Evolutionary conservation across 2,888 invertebrate species (phyloP).

Genomic region (Thera obeliscata): DNA sequence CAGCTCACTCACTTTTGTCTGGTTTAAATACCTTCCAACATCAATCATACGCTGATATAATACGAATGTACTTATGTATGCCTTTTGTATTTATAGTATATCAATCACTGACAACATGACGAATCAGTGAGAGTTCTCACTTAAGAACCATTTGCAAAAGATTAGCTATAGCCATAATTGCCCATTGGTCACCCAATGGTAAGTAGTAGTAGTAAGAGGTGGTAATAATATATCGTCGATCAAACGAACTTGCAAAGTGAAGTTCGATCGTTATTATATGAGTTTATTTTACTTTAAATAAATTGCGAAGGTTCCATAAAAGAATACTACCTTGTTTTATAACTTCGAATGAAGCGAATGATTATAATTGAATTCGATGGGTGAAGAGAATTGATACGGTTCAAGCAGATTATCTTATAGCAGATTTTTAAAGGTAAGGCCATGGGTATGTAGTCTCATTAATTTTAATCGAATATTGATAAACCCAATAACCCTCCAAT

Average conservation of each 20-base stretch:
- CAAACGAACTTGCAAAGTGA: too few species aligned
- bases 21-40: conserved; percentile 1
- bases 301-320: too few species aligned
- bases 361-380: too few species aligned
- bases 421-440: not conserved
- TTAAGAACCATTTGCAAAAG: not conserved
- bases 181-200: too few species aligned
- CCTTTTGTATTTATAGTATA: conserved; percentile 8
- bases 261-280: too few species aligned
- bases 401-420: not conserved
- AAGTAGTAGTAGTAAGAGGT: not conserved
- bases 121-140: conserved; percentile 6
- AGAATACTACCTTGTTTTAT: too few species aligned
- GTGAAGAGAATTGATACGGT: too few species aligned
- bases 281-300: too few species aligned
- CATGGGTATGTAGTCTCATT: conserved; percentile 7
- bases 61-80: not conserved
- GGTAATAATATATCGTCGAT: not conserved
- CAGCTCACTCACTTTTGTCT: conserved; percentile 37
- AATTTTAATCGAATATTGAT: conserved; percentile 18
- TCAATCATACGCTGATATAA: not conserved
- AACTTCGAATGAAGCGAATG: too few species aligned
- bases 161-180: too few species aligned
- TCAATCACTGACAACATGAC: conserved; percentile 1
- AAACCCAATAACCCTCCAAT: conserved; percentile 23